A percentile compares a stretch with the other conserved stretches of the same genome.
Evolutionary conservation across 2,797 vertebrate genomes (phyloP).

Genomic region (Rhabdophis nuchalis): DNA sequence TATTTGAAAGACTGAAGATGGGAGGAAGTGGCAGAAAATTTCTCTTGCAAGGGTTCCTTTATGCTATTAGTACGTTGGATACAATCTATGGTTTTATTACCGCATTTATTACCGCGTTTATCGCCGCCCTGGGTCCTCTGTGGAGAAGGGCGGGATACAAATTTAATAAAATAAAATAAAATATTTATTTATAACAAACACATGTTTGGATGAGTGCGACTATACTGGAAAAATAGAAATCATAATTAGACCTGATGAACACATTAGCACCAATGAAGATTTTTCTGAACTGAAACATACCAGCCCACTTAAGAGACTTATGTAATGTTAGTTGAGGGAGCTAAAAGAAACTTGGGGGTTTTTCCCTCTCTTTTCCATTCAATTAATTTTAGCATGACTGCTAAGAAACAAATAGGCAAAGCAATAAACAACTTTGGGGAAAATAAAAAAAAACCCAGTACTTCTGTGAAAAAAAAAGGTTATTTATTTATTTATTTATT

Average conservation of each 20-base stretch:
- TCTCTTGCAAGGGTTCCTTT: not conserved
- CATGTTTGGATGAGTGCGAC: not conserved
- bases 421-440: constrained; percentile 56
- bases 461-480: not conserved
- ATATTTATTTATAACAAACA: not conserved
- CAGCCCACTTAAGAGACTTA: not conserved
- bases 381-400: constrained; percentile 47
- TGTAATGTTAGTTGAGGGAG: not conserved
- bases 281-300: not conserved
- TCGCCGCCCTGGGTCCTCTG: too few relatives aligned
- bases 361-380: not conserved
- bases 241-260: not conserved
- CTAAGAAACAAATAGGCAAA: constrained; percentile 58
- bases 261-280: not conserved
- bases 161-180: too few relatives aligned
- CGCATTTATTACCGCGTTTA: too few relatives aligned
- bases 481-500: too few relatives aligned
- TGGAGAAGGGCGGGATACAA: too few relatives aligned
- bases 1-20: not conserved
- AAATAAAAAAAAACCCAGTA: constrained; percentile 14
- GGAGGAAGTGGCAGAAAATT: not conserved
- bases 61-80: not conserved
- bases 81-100: not conserved
- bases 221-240: not conserved
- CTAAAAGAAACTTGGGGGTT: not conserved